Percentiles rank a stretch among this genome's conserved stretches.
Conservation (phyloP, 2,888 invertebrate species). For the Gandaritis pyraliata region DNA sequence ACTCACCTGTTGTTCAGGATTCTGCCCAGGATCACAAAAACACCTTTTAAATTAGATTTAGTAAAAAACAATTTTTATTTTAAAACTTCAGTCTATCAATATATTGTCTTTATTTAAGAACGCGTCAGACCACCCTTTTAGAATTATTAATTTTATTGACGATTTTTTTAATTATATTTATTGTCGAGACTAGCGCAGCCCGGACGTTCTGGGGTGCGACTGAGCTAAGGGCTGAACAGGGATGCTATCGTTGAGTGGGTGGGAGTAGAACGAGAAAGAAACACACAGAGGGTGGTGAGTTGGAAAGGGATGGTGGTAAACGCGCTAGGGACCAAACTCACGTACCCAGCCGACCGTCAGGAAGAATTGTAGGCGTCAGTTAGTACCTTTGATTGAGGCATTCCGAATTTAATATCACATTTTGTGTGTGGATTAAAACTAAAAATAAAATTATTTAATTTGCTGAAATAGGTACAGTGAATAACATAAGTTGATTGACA, state of each 20-base stretch:
- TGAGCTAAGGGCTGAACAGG: constrained; percentile 72
- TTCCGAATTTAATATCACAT: constrained; percentile 63
- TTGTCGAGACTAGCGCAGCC: constrained; percentile 45
- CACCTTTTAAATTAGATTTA: constrained; percentile 36
- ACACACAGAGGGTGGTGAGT: constrained; percentile 33
- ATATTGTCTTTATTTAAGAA: constrained; percentile 30
- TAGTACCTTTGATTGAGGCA: constrained; percentile 71
- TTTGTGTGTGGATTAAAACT: background rate
- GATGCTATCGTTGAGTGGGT: constrained; percentile 69
- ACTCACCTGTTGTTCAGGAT: constrained; percentile 55
- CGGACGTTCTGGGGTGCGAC: constrained; percentile 60
- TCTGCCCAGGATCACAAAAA: constrained; percentile 48
- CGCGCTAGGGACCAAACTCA: constrained; percentile 59
- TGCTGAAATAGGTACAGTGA: too few species aligned
- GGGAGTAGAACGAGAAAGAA: constrained; percentile 58
- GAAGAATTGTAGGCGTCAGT: constrained; percentile 76
- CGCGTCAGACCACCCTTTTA: constrained; percentile 4
- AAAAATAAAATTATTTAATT: too few species aligned
- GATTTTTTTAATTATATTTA: constrained; percentile 5
- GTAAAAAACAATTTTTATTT: background rate
- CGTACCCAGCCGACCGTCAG: constrained; percentile 60
- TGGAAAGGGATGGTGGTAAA: constrained; percentile 47
- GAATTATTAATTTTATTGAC: constrained; percentile 11
- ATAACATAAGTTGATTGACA: too few species aligned
- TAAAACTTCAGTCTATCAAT: constrained; percentile 25